phyloP scores from a whole-genome alignment of 2,797 vertebrate genomes.

The Adrianichthys oophorus region DNA sequence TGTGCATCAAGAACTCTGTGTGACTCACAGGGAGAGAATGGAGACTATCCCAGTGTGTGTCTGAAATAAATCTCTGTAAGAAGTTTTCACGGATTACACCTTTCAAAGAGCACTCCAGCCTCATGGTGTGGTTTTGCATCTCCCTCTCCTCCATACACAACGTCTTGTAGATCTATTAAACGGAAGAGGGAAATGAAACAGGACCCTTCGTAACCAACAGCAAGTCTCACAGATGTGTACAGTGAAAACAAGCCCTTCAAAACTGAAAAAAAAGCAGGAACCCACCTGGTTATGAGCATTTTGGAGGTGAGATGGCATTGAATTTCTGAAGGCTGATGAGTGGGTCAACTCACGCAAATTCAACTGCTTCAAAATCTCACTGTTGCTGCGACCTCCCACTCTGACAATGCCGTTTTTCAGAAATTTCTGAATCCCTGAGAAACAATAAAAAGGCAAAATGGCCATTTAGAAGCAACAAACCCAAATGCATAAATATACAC shows the following conservation, averaged over 20 bases:
- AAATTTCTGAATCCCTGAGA: conserved; percentile 84
- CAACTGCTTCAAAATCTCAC: conserved; percentile 83
- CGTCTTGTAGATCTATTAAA: conserved; percentile 72
- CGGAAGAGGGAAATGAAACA: conserved; percentile 1
- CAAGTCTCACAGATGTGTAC: background rate
- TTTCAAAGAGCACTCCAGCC: conserved; percentile 75
- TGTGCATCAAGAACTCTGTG: background rate
- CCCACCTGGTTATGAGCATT: conserved; percentile 77
- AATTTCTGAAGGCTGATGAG: conserved; percentile 36
- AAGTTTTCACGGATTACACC: conserved; percentile 79
- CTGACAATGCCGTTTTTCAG: conserved; percentile 82
- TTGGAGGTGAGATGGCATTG: conserved; percentile 69
- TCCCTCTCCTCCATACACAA: conserved; percentile 67
- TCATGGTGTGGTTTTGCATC: conserved; percentile 55
- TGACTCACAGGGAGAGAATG: conserved; percentile 55
- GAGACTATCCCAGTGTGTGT: conserved; percentile 82
- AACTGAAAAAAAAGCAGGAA: background rate
- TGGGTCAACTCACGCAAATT: conserved; percentile 82
- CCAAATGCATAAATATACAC: background rate
- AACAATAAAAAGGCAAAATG: background rate
- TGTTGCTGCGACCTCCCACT: conserved; percentile 90
- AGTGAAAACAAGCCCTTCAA: background rate
- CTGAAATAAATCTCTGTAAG: conserved; percentile 73
- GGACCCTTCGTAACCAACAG: background rate
- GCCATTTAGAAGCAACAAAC: background rate